Evolutionary conservation across 2,113 vertebrate genomes (phyloP).

Genomic region (Burhinus oedicnemus): DNA sequence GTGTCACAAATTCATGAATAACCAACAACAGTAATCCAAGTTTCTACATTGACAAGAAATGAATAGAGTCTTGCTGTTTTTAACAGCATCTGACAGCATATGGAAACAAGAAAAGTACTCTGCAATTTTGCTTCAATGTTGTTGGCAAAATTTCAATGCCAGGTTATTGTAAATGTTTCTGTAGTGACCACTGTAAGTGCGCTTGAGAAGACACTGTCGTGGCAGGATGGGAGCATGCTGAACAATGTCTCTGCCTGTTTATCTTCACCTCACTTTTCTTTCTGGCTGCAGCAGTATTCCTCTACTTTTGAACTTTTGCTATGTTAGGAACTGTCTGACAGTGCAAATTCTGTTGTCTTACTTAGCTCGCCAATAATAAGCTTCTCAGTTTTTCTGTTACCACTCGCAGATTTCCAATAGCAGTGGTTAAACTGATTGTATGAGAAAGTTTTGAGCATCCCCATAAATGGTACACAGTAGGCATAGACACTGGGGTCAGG

Average conservation of each 20-base stretch:
- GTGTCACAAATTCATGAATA: background rate
- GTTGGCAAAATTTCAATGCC: background rate
- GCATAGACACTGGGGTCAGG: background rate
- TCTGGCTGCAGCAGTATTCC: background rate
- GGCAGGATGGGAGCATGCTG: background rate
- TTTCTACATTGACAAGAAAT: background rate
- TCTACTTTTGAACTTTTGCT: background rate
- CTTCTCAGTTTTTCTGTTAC: background rate
- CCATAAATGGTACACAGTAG: background rate
- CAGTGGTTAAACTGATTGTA: background rate
- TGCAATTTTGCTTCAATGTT: background rate
- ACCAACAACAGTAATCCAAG: background rate
- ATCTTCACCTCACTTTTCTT: background rate
- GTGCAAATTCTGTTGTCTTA: background rate
- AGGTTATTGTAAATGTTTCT: background rate
- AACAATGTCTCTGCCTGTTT: background rate
- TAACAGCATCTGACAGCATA: background rate
- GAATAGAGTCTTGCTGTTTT: background rate
- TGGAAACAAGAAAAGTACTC: background rate
- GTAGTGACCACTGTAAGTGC: background rate
- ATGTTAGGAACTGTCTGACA: background rate
- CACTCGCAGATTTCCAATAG: background rate
- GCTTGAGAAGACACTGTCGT: rapidly evolving
- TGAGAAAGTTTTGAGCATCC: background rate
- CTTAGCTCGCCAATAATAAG: background rate